phyloP scores from a whole-genome alignment of 2,113 vertebrate genomes.

The Deroptyus accipitrinus region DNA sequence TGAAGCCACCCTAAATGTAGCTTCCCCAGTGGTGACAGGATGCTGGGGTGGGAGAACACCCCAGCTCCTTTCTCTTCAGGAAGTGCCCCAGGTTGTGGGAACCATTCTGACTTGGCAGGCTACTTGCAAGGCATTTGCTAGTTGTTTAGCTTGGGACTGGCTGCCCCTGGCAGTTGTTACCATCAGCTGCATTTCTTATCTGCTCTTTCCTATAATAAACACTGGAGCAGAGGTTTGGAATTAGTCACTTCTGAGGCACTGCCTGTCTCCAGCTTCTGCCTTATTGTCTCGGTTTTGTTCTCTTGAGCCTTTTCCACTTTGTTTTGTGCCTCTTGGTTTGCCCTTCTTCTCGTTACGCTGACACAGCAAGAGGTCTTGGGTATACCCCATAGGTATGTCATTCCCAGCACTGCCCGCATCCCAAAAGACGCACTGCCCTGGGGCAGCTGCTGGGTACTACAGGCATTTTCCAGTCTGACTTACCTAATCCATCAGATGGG shows the following conservation, averaged over 20 bases:
- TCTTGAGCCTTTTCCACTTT: neutral
- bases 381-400: neutral
- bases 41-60: neutral
- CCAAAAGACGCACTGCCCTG: neutral
- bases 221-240: conserved; percentile 15
- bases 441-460: neutral
- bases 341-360: neutral
- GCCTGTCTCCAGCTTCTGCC: conserved; percentile 4
- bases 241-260: conserved; percentile 23
- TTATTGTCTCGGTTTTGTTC: neutral
- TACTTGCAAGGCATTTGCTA: conserved; percentile 11
- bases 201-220: conserved; percentile 52
- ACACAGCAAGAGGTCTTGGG: neutral
- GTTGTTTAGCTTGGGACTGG: conserved; percentile 44
- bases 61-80: neutral
- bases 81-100: conserved; percentile 11
- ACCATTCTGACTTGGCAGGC: conserved; percentile 6
- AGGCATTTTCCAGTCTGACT: neutral
- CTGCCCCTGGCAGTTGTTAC: conserved; percentile 36
- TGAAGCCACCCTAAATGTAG: neutral
- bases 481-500: neutral
- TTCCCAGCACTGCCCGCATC: neutral
- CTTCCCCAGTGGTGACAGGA: neutral
- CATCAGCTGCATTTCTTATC: conserved; percentile 41
- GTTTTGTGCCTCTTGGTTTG: neutral